Conservation (phyloP, 92 coral and sea anemone genomes). For the Zoanthus solanderi region DNA sequence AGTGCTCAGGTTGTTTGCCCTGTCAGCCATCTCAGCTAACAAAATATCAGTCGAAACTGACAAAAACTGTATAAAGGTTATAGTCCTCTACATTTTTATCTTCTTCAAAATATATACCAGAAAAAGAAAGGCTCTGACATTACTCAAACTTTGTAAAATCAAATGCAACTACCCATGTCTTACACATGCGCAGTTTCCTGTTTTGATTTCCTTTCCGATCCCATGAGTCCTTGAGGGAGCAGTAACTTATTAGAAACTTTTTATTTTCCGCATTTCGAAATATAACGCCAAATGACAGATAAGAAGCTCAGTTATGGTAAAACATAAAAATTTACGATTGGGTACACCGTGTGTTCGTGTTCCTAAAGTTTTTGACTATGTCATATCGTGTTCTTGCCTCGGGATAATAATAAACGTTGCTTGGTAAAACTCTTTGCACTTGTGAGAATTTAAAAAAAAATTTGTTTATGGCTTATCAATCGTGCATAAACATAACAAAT, state of each 20-base stretch:
- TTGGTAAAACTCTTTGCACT: too few species aligned
- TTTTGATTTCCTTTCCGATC: constrained; percentile 43
- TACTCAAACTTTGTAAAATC: not conserved
- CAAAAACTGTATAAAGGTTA: not conserved
- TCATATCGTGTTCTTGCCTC: too few species aligned
- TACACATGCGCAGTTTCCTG: constrained; percentile 40
- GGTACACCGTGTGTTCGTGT: too few species aligned
- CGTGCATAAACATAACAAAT: too few species aligned
- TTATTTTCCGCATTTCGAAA: too few species aligned
- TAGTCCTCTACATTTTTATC: constrained; percentile 29
- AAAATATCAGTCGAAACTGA: not conserved
- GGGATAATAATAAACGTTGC: too few species aligned
- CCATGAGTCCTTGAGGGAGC: constrained; percentile 38
- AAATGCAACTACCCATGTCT: constrained; percentile 32
- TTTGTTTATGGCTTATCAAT: too few species aligned
- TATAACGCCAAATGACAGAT: too few species aligned
- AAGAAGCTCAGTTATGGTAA: too few species aligned
- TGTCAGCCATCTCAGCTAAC: constrained; percentile 29
- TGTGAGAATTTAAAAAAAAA: too few species aligned
- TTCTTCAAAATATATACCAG: not conserved
- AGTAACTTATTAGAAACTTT: not conserved
- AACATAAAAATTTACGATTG: too few species aligned
- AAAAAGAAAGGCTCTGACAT: not conserved
- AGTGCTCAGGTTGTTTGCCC: constrained; percentile 22
- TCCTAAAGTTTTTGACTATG: too few species aligned